Evolutionary conservation across 2,113 vertebrate species (phyloP), one percentile per base, ranked within the genome.

Genomic region (Hypomesus transpacificus): DNA sequence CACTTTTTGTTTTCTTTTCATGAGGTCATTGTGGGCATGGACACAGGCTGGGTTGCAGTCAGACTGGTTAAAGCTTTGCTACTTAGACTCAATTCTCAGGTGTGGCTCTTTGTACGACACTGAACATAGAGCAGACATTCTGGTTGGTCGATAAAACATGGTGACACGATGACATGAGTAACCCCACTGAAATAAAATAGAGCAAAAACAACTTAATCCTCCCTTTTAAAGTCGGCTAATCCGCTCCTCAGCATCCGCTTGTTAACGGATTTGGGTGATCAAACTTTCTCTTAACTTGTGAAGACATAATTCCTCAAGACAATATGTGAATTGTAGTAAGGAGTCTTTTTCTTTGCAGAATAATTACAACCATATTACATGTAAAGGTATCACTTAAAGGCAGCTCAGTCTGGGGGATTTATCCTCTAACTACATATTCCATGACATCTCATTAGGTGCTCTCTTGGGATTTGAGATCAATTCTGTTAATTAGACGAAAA

Each of bases 231-330:
- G 21, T 63, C 0, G 0, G 24, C 22, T 81, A 85, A 81, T 85
- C 75, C 76, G 3, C 69, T 2, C 18, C 52, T 39, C 51, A 31
- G 71, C 1, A 31, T 53, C 70, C n/a, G 58, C 20, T 70, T 62
- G 17, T 75, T 71, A 2, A 65, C 51, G 72, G 57, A 72, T 79
- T 77, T 75, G 28, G 51, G 24, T 79, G 85, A 84, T 87, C 83
- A 87, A 82, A 84, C 74, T 52, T 14, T 66, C 3, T 57, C 53
- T 39, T 58, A 80, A 77, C 66, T 69, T 22, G 26, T 26, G 54
- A 70, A 66, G 80, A 75, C 78, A 68, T 68, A 78, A 77, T 16
- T 66, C 76, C 7, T 18, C 21, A 28, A 68, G 71, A 75, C 67
- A 77, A 81, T 51, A 34, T 71, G 59, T 50, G 34, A 26, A 52